A percentile compares a stretch with the other conserved stretches of the same genome.
phyloP scores from a whole-genome alignment of 2,113 vertebrate genomes.

The Elachura formosa region DNA sequence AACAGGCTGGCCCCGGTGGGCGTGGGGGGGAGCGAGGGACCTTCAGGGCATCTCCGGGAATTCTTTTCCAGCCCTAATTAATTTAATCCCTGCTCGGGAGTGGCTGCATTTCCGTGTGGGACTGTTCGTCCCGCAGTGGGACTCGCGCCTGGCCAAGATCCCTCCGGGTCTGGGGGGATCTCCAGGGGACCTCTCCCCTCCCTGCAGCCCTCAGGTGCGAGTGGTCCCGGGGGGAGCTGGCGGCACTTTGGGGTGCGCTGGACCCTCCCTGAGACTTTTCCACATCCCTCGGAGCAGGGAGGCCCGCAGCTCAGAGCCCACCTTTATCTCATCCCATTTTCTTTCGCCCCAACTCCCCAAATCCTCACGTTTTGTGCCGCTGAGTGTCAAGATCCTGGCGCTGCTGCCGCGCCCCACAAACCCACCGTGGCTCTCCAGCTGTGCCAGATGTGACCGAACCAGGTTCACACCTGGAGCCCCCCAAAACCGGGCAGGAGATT shows the following conservation, averaged over 20 bases:
- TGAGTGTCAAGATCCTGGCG: accelerated
- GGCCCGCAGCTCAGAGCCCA: accelerated
- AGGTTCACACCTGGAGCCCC: accelerated
- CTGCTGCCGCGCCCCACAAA: accelerated
- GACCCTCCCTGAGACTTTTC: neutral
- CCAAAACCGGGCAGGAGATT: accelerated
- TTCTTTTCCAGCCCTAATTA: neutral
- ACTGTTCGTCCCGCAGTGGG: accelerated
- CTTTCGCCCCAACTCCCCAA: neutral
- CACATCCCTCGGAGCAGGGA: accelerated
- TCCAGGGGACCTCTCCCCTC: too few relatives aligned
- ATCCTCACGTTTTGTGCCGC: accelerated
- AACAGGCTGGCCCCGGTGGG: neutral
- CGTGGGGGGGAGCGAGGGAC: neutral
- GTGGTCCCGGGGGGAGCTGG: neutral
- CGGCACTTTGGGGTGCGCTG: accelerated
- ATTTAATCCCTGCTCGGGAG: accelerated
- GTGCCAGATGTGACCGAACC: neutral
- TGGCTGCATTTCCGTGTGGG: accelerated
- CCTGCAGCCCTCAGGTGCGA: neutral
- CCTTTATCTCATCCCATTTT: neutral
- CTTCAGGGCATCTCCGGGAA: neutral
- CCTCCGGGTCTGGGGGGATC: too few relatives aligned
- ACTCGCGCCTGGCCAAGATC: too few relatives aligned
- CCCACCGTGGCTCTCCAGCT: neutral